Evolutionary conservation across 2,797 vertebrate genomes (phyloP), one percentile per base, ranked within the genome.

Genomic region (Argya squamiceps): DNA sequence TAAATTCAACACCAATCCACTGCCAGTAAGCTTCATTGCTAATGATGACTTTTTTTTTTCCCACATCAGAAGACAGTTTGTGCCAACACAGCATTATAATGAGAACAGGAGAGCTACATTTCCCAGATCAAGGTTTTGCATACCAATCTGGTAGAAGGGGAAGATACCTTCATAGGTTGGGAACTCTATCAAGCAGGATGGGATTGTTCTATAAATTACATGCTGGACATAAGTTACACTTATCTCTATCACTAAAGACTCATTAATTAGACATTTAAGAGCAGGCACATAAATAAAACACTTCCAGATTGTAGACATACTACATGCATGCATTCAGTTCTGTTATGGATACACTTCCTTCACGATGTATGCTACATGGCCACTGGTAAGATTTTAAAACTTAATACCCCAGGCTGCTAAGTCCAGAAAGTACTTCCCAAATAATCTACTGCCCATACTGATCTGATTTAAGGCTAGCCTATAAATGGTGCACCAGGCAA

Each of bases 401-500:
- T 97, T 96, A 97, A 96, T 97, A 68, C 30, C 21, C 4, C 32
- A 73, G 34, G 34, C 44, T 55, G 8, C 12, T 50, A 77, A 93
- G 27, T 82, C 70, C 88, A 97, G 89, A 96, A 97, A 96, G 85
- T 63, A 96, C 81, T 96, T 97, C 84, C 93, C 97, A 97, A 97
- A 97, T 96, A 97, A 96, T 63, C 67, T 79, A 43, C 58, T 94
- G 89, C 93, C 96, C 94, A 97, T 96, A 97, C 78, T 44, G 52
- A 83, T 92, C 96, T 96, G 96, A 97, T 93, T 91, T 74, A 97
- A 96, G 93, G 94, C 58, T 83, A 88, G 58, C 20, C 81, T 96
- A 64, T 88, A 96, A 94, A 95, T 84, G 77, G 24, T 88, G 55
- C 39, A 53, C 58, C 68, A 85, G 74, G 44, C 46, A 55, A 92